A percentile compares a stretch with the other conserved stretches of the same genome.
phyloP scores from a whole-genome alignment of 2,113 vertebrate genomes.

The Zapus hudsonius region DNA sequence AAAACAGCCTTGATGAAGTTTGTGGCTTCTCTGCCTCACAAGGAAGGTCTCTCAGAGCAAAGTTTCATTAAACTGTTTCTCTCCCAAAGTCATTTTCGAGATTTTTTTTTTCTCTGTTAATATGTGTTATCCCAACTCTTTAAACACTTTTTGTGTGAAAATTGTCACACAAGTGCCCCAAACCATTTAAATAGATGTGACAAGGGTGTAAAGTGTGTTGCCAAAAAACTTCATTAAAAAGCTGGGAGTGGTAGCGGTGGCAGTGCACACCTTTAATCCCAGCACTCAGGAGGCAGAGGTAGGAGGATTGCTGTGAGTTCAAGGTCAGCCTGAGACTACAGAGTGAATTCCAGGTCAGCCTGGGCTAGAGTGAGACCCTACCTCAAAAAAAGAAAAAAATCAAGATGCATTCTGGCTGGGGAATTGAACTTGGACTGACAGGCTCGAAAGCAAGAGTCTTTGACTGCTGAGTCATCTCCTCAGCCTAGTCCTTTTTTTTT shows the following conservation, averaged over 20 bases:
- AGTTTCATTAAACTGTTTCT: background rate
- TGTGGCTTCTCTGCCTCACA: background rate
- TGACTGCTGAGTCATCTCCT: too few relatives aligned
- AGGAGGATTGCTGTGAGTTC: too few relatives aligned
- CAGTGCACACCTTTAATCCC: too few relatives aligned
- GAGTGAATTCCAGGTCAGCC: too few relatives aligned
- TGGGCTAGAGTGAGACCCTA: too few relatives aligned
- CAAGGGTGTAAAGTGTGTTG: slow-evolving; percentile 42
- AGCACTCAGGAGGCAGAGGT: too few relatives aligned
- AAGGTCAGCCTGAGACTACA: too few relatives aligned
- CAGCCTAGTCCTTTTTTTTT: too few relatives aligned
- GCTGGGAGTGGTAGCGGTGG: too few relatives aligned
- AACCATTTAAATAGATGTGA: slow-evolving; percentile 39
- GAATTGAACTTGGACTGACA: too few relatives aligned
- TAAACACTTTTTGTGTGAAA: slow-evolving; percentile 55
- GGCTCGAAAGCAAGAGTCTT: too few relatives aligned
- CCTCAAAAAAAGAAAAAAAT: background rate
- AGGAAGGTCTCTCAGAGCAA: background rate
- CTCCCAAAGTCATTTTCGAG: background rate
- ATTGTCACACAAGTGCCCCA: slow-evolving; percentile 29
- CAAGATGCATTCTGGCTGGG: too few relatives aligned
- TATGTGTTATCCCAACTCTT: background rate
- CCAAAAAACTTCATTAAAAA: background rate
- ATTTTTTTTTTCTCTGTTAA: background rate
- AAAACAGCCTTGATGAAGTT: background rate